phyloP scores from a whole-genome alignment of 1,140 invertebrate genomes.

The Pygmarrhopalites habei region DNA sequence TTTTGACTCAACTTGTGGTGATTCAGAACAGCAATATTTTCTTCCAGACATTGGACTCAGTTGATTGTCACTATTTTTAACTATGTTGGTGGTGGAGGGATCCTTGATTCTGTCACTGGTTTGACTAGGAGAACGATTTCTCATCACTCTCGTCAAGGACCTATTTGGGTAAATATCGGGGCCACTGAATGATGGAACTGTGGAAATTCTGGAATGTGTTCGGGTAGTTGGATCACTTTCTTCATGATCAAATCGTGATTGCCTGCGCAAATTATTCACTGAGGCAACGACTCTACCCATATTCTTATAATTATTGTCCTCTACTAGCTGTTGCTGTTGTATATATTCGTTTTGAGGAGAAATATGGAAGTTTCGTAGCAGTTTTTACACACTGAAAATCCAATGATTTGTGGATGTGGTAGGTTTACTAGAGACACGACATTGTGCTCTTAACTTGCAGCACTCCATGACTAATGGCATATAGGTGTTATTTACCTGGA shows the following conservation, averaged over 20 bases:
- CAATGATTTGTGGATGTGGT: no score
- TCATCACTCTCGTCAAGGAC: not conserved
- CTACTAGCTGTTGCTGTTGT: not conserved
- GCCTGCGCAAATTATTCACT: not conserved
- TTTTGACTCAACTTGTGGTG: constrained; percentile 18
- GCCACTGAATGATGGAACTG: not conserved
- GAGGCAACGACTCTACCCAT: not conserved
- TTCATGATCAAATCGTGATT: not conserved
- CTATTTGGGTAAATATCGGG: not conserved
- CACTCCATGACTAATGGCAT: no score
- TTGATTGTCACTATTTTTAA: not conserved
- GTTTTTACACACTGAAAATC: no score
- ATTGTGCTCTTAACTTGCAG: no score
- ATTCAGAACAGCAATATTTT: constrained; percentile 33
- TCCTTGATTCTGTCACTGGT: no score
- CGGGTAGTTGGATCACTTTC: not conserved
- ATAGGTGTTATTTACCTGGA: no score
- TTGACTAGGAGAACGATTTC: no score
- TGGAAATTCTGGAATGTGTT: not conserved
- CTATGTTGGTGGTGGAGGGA: not conserved
- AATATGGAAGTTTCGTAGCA: no score
- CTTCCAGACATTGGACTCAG: no score
- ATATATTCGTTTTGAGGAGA: no score
- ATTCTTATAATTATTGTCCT: not conserved
- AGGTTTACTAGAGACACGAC: no score